Conservation (phyloP, 2,888 invertebrate genomes). For the Eristalis tenax region DNA sequence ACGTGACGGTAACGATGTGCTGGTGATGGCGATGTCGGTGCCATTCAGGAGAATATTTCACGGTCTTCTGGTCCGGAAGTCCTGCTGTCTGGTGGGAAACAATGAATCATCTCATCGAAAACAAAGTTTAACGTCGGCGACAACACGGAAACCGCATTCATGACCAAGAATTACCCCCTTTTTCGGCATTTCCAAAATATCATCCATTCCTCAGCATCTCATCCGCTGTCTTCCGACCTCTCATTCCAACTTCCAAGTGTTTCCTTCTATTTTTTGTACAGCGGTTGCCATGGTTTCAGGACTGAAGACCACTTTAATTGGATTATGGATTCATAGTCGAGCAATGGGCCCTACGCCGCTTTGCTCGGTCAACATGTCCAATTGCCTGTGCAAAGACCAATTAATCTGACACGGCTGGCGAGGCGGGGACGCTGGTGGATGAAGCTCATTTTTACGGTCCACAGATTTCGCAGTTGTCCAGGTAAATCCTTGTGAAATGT, state of each 20-base stretch:
- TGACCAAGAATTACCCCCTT: conserved; percentile 2
- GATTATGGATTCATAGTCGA: conserved; percentile 58
- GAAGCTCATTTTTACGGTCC: conserved; percentile 61
- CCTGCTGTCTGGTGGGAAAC: conserved; percentile 44
- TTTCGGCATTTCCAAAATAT: neutral
- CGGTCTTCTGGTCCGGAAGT: conserved; percentile 45
- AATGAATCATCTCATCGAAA: conserved; percentile 41
- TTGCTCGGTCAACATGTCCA: conserved; percentile 29
- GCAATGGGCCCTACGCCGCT: conserved; percentile 26
- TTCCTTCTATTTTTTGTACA: neutral
- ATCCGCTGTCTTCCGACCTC: neutral
- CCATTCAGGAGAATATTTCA: conserved; percentile 41
- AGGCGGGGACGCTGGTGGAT: neutral
- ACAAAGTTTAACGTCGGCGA: conserved; percentile 15
- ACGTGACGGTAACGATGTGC: neutral
- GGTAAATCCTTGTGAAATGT: conserved; percentile 21
- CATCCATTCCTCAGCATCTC: neutral
- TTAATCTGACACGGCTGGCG: conserved; percentile 45
- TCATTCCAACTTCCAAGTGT: neutral
- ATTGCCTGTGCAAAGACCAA: conserved; percentile 62
- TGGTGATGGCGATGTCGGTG: conserved; percentile 9
- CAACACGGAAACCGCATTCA: conserved; percentile 16
- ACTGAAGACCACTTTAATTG: conserved; percentile 60
- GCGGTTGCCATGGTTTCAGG: neutral
- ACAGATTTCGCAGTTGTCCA: conserved; percentile 24